Base-by-base conservation (phyloP, 2,888 invertebrate species). In the Oligia fasciuncula region DNA sequence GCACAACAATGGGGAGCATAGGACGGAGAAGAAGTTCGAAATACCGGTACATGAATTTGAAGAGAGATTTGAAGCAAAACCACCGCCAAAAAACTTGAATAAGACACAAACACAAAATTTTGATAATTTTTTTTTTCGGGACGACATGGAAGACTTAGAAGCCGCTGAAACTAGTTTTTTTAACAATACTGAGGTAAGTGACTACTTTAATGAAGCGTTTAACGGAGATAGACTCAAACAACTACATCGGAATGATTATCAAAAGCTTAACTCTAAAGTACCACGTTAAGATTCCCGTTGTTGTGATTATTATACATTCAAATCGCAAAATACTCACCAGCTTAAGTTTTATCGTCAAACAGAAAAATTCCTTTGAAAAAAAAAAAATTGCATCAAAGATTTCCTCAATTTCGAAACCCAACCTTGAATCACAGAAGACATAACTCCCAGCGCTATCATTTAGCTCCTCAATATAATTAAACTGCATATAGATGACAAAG, bases 1-100 rank as follows among this genome's bases (percentile, higher is more conserved):
- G 62, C 91, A 93, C 75, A 91, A 88, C 66, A 91, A 91, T 54
- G 90, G 87, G 68, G 94, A 94, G 81, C 88, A 88, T n/a, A 88
- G 79, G 63, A 90, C 79, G 67, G 91, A 92, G 23, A 92, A 89
- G 77, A 94, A 92, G 78, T 92, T 94, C 85, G 96, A 97, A 84
- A 92, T 97, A 79, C 97, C 97, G 0, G 97, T 97, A 83, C 97
- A 97, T 81, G 97, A 97, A 79, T 97, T 97, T 77, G 97, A 97
- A 92, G 97, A 97, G 63, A 97, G 93, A 87, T 97, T 97, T 85
- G 97, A 97, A 91, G 91, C 96, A 5, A 97, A 96, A 91, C 93
- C 97, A 6, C 97, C 97, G 14, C 94, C 94, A 0, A 96, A 97
- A 78, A 79, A 80, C 66, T 49, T 81, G 2, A 93, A 91, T 76